Percentiles rank a stretch among this genome's conserved stretches.
phyloP scores from a whole-genome alignment of 2,797 vertebrate species.

The Pteronotus mesoamericanus region DNA sequence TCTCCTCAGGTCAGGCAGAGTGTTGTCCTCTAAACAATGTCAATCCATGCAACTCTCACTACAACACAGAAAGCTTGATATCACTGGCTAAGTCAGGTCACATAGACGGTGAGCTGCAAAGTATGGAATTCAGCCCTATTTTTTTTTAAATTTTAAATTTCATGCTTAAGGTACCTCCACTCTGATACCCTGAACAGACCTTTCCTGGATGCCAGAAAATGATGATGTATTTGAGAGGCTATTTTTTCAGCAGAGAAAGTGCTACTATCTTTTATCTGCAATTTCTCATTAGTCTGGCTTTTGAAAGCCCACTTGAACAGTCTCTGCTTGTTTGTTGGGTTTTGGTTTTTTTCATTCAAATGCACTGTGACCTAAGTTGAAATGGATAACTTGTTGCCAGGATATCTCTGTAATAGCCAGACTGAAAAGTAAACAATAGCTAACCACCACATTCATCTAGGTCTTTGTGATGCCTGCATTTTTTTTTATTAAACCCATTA shows the following conservation, averaged over 20 bases:
- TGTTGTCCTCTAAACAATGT: not conserved
- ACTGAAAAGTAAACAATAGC: constrained; percentile 41
- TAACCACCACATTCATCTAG: constrained; percentile 29
- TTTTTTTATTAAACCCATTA: constrained; percentile 45
- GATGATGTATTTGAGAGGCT: constrained; percentile 34
- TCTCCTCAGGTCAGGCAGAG: not conserved
- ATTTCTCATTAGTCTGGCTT: constrained; percentile 54
- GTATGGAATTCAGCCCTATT: not conserved
- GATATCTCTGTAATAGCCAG: constrained; percentile 37
- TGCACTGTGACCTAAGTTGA: constrained; percentile 44
- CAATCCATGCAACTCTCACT: not conserved
- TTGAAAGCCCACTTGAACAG: constrained; percentile 49
- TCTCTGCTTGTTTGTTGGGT: constrained; percentile 47
- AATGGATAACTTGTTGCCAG: constrained; percentile 43
- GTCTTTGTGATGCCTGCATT: constrained; percentile 15
- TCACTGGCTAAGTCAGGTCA: not conserved
- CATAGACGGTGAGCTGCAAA: not conserved
- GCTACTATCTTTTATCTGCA: constrained; percentile 23
- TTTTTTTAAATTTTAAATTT: constrained; percentile 23
- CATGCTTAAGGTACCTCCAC: not conserved
- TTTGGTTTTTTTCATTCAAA: constrained; percentile 34
- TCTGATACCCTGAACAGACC: not conserved
- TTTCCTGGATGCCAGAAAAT: constrained; percentile 48
- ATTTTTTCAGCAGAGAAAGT: constrained; percentile 31
- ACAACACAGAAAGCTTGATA: not conserved